phyloP scores from a whole-genome alignment of 2,888 invertebrate species.

The Acanthopleura granulata region DNA sequence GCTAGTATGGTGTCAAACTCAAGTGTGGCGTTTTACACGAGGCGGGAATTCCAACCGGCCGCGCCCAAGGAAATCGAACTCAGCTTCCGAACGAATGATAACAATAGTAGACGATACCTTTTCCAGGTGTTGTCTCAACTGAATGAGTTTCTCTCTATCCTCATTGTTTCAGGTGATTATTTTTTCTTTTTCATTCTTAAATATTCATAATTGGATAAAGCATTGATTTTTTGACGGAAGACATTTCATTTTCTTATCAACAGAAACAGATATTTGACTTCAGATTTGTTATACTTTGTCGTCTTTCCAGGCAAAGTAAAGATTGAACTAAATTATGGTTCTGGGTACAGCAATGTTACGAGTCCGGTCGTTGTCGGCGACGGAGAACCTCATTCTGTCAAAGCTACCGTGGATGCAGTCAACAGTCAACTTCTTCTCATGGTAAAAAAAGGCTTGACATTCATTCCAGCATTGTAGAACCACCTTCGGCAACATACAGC shows the following conservation, averaged over 20 bases:
- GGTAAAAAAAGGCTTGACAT: neutral
- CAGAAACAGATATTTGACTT: too few relatives aligned
- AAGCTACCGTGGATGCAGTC: neutral
- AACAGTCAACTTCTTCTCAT: neutral
- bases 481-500: too few relatives aligned
- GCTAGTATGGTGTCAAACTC: neutral
- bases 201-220: too few relatives aligned
- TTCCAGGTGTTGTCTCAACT: neutral
- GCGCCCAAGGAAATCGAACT: neutral
- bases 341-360: neutral
- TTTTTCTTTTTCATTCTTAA: too few relatives aligned
- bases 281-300: neutral
- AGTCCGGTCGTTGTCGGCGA: neutral
- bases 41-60: neutral
- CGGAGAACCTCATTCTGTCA: neutral
- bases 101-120: neutral
- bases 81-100: neutral
- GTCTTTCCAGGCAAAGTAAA: neutral
- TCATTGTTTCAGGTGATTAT: neutral
- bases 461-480: too few relatives aligned
- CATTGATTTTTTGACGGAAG: too few relatives aligned
- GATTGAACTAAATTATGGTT: neutral
- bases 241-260: too few relatives aligned
- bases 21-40: neutral
- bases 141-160: neutral